These are phyloP conservation scores for Heterodera schachtii DNA, from an alignment of 1,140 invertebrate species.

Conservation along the genomic window DNA sequence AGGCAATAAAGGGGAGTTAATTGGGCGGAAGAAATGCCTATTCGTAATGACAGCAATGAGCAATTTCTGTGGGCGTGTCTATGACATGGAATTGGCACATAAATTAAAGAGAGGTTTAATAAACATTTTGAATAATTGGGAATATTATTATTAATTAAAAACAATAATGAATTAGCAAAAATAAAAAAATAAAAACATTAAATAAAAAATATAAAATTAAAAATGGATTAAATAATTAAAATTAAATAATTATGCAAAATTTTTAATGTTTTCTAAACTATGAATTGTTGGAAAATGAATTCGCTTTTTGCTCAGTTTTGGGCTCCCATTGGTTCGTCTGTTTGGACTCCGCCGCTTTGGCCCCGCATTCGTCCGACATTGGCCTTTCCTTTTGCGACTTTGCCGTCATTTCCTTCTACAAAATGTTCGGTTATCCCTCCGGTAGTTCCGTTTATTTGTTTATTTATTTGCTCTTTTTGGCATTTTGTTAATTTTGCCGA, in stretches of 20 bases:
- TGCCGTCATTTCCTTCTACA: conserved; percentile 90
- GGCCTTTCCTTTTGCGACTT: conserved; percentile 79
- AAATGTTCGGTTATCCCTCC: conserved; percentile 95
- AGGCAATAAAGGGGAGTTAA: neutral
- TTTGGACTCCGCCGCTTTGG: conserved; percentile 83
- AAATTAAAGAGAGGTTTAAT: conserved; percentile 71
- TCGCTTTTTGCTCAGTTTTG: conserved; percentile 21
- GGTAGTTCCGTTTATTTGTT: conserved; percentile 65
- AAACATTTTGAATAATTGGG: conserved; percentile 30
- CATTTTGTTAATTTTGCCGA: neutral
- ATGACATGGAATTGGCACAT: conserved; percentile 77
- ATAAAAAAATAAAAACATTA: neutral
- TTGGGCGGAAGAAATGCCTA: conserved; percentile 65
- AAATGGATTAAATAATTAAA: conserved; percentile 42
- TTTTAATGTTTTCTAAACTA: too few relatives aligned
- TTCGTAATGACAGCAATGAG: conserved; percentile 87
- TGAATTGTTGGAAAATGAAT: too few relatives aligned
- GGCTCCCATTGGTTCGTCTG: conserved; percentile 76
- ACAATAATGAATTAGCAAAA: too few relatives aligned
- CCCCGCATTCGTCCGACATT: conserved; percentile 79
- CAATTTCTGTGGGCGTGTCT: conserved; percentile 90
- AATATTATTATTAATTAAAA: conserved; percentile 56
- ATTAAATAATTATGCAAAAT: conserved; percentile 30
- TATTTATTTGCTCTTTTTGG: neutral
- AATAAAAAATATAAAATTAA: conserved; percentile 19